phyloP scores from a whole-genome alignment of 2,113 vertebrate species.

The Rhabdomys dilectus region DNA sequence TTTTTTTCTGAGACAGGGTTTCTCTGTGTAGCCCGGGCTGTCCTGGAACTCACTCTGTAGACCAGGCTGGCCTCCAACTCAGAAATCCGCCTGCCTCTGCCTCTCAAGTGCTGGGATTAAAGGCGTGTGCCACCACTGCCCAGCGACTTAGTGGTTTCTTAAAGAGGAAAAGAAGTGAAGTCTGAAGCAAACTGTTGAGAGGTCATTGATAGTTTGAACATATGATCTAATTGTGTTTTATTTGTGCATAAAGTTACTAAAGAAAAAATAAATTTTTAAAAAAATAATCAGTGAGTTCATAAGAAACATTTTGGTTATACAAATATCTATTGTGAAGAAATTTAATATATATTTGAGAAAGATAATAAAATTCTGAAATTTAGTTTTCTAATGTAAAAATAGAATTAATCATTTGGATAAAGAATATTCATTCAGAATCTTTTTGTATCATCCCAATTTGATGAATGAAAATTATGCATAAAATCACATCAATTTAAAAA shows the following conservation, averaged over 20 bases:
- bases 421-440: background rate
- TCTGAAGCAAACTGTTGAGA: background rate
- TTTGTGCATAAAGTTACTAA: background rate
- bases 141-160: background rate
- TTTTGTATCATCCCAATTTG: conserved; percentile 2
- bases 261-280: background rate
- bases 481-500: background rate
- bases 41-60: too few relatives aligned
- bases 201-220: background rate
- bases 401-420: background rate
- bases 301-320: background rate
- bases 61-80: too few relatives aligned
- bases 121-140: too few relatives aligned
- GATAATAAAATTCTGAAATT: conserved; percentile 2
- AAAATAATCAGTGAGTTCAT: background rate
- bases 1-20: too few relatives aligned
- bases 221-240: background rate
- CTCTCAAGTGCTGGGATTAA: too few relatives aligned
- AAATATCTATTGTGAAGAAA: background rate
- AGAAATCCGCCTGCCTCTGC: too few relatives aligned
- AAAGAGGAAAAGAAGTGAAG: background rate
- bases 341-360: background rate
- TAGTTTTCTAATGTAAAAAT: conserved; percentile 7
- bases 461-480: background rate
- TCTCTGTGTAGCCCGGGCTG: too few relatives aligned